Evolutionary conservation across 2,888 invertebrate species (phyloP), one percentile per base, ranked within the genome.

Genomic region (Cheilosia pagana): DNA sequence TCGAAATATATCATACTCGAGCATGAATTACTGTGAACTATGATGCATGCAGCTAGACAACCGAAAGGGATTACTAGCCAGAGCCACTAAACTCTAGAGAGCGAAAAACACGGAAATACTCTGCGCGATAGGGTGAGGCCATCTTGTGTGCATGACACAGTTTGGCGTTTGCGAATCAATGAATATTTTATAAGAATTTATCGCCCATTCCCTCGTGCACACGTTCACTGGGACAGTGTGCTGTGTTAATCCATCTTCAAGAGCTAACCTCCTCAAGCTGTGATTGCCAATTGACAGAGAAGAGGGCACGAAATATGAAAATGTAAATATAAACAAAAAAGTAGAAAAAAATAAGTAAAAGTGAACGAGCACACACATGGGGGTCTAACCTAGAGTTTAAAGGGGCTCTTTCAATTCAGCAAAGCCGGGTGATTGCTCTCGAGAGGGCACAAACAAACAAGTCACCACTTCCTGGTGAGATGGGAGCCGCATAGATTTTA

Each of bases 101-200:
- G 41, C 23, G 23, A 21, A 59, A 70, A 81, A 86, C 81, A 76
- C 85, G 85, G 85, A 86, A 86, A 74, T 70, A 68, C 50, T 21
- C 12, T 14, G n/a, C 63, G 52, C 23, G 62, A 74, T 52, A 68
- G 16, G 53, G 35, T 45, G 62, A 67, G 53, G 52, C 48, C 72
- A 55, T 52, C 60, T 55, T 52, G 28, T 48, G 39, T 52, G 45
- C 59, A 52, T 55, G 48, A 28, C 16, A 52, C 55, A 75, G 57
- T 83, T 87, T 82, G 72, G 82, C 81, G 62, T 81, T 83, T 87
- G 71, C 53, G 81, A 79, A 86, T 87, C 86, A 81, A 87, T 88
- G 87, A 87, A 88, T 88, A 86, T 87, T 88, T 88, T 65, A 88
- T 87, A 71, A 82, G 81, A 81, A 76, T 62, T 68, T 57, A 57